Conservation (phyloP, 2,888 invertebrate genomes). For the Melanostoma mellinum region DNA sequence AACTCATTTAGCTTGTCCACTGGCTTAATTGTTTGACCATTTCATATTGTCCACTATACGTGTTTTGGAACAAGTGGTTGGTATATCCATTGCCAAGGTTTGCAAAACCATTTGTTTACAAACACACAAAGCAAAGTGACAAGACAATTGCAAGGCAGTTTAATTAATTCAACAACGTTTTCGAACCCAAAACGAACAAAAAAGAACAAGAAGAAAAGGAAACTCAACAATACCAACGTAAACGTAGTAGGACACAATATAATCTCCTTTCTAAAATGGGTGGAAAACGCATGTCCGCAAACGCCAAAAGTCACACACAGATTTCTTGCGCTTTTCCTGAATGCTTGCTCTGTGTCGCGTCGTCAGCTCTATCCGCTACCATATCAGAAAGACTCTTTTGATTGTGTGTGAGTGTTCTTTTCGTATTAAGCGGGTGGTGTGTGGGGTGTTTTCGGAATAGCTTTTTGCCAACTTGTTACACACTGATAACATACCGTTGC, state of each 20-base stretch:
- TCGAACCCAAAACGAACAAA: slow-evolving; percentile 3
- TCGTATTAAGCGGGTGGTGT: slow-evolving; percentile 11
- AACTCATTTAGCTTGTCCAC: slow-evolving; percentile 59
- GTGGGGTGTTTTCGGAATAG: slow-evolving; percentile 23
- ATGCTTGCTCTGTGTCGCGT: not conserved
- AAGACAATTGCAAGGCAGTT: slow-evolving; percentile 32
- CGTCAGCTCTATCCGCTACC: slow-evolving; percentile 24
- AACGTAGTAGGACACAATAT: slow-evolving; percentile 20
- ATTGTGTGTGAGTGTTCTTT: slow-evolving; percentile 23
- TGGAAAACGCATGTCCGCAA: slow-evolving; percentile 69
- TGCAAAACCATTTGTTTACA: slow-evolving; percentile 37
- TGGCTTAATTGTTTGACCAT: slow-evolving; percentile 47
- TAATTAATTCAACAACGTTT: slow-evolving; percentile 65
- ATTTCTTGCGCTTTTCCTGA: slow-evolving; percentile 54
- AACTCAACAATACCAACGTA: slow-evolving; percentile 55
- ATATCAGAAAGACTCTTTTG: slow-evolving; percentile 30
- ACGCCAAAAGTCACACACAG: slow-evolving; percentile 67
- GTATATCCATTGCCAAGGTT: not conserved
- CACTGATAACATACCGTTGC: slow-evolving; percentile 56
- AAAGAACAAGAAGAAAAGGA: slow-evolving; percentile 1
- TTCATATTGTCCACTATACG: slow-evolving; percentile 11
- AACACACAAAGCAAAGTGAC: slow-evolving; percentile 25
- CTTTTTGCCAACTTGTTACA: slow-evolving; percentile 72
- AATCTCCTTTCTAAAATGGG: slow-evolving; percentile 40
- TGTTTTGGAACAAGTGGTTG: slow-evolving; percentile 18